A percentile compares a stretch with the other conserved stretches of the same genome.
Evolutionary conservation across 2,113 vertebrate genomes (phyloP).

Genomic region (Aptenodytes forsteri): DNA sequence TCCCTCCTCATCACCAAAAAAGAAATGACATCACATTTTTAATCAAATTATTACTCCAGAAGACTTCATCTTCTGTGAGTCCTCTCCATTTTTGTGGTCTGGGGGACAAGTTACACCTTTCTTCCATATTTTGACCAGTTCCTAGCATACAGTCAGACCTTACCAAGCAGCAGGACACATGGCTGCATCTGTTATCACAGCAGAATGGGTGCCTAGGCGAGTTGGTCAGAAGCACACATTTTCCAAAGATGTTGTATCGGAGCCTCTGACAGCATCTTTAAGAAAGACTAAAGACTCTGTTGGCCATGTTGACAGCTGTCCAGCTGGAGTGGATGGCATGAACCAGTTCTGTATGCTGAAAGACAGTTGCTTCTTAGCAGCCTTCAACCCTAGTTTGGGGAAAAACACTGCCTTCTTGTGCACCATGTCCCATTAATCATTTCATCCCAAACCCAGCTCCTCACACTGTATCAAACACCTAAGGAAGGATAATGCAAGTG

Average conservation of each 20-base stretch:
- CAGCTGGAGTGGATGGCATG: background rate
- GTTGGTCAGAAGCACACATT: background rate
- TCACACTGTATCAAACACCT: background rate
- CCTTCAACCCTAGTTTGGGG: background rate
- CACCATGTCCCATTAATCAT: background rate
- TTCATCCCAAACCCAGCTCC: background rate
- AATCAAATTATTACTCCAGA: background rate
- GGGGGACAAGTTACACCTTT: background rate
- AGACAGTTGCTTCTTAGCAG: background rate
- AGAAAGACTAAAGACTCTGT: background rate
- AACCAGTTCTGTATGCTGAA: background rate
- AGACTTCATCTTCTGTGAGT: background rate
- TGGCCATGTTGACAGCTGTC: background rate
- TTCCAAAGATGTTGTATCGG: background rate
- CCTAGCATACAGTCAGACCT: background rate
- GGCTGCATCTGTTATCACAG: background rate
- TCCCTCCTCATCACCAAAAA: background rate
- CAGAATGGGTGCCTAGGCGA: background rate
- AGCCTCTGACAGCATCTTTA: background rate
- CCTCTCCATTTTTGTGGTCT: background rate
- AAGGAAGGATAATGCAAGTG: background rate
- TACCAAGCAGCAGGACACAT: background rate
- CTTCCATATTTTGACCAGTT: background rate
- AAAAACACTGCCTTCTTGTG: background rate
- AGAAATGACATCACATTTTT: background rate